These are phyloP conservation scores for Sebastes glaucus DNA, from an alignment of 2,797 vertebrate genomes.

Conservation along the genomic window DNA sequence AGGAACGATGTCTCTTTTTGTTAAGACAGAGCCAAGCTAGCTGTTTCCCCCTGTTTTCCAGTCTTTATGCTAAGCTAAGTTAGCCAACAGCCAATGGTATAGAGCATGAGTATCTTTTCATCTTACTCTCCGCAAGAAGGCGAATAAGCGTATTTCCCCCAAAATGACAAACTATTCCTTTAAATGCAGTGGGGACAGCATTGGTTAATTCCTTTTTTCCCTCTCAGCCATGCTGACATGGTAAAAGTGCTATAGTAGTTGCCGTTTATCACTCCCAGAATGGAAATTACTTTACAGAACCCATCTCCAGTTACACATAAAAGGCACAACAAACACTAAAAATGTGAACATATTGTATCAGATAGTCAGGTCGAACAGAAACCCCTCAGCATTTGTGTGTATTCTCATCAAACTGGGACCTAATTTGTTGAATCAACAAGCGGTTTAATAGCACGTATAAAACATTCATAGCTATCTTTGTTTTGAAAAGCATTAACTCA, in stretches of 20 bases:
- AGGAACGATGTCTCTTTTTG: no score
- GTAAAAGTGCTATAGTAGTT: not conserved
- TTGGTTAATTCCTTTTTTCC: not conserved
- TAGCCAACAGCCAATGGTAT: not conserved
- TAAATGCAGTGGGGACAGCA: not conserved
- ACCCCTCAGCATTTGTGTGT: not conserved
- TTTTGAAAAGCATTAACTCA: not conserved
- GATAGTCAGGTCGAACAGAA: not conserved
- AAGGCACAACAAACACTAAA: not conserved
- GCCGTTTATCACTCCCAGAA: not conserved
- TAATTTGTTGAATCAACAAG: conserved; percentile 6
- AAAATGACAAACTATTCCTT: not conserved
- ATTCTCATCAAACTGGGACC: not conserved
- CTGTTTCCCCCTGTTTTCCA: not conserved
- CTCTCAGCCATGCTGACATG: not conserved
- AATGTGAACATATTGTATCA: not conserved
- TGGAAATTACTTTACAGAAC: not conserved
- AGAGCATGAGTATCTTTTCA: not conserved
- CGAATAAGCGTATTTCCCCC: no score
- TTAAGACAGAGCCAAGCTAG: not conserved
- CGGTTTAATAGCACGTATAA: not conserved
- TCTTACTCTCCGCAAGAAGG: not conserved
- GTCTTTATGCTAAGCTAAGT: not conserved
- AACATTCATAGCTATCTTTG: conserved; percentile 19
- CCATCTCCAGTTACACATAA: not conserved